A percentile compares a stretch with the other conserved stretches of the same genome.
Evolutionary conservation across 1,140 invertebrate species (phyloP).

Genomic region (Aethina tumida): DNA sequence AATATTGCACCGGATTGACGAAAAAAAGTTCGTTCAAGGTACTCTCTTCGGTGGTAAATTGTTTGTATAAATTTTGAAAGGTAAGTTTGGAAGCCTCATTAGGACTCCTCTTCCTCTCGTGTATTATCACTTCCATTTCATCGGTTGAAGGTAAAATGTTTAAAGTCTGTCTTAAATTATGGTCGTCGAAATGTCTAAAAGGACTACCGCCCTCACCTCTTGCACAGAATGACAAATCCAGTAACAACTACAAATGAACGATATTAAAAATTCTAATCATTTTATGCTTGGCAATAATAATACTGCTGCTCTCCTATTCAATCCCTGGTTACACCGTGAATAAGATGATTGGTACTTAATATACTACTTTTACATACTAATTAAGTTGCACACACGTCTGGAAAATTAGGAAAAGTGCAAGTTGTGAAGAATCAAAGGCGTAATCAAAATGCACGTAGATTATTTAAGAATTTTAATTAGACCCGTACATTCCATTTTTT

Average conservation of each 20-base stretch:
- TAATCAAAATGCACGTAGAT: too few species aligned
- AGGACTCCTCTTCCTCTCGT: conserved; percentile 13
- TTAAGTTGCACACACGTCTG: too few species aligned
- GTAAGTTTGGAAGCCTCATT: conserved; percentile 8
- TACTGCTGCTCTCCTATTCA: conserved; percentile 73
- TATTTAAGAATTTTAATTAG: too few species aligned
- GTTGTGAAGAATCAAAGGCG: too few species aligned
- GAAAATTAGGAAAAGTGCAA: too few species aligned
- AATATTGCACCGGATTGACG: too few species aligned
- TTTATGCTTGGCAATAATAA: conserved; percentile 52
- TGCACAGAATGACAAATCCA: conserved; percentile 40
- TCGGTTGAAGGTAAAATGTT: conserved; percentile 18
- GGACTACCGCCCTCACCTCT: conserved; percentile 50
- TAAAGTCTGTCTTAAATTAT: conserved; percentile 28
- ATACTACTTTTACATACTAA: too few species aligned
- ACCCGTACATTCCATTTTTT: too few species aligned
- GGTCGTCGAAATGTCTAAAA: conserved; percentile 45
- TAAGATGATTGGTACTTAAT: conserved; percentile 75
- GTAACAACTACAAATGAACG: conserved; percentile 45
- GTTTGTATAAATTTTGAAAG: too few species aligned
- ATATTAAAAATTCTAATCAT: conserved; percentile 41
- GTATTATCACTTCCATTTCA: conserved; percentile 13
- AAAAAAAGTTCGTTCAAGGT: too few species aligned
- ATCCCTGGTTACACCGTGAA: conserved; percentile 84
- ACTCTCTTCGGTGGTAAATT: too few species aligned